Evolutionary conservation across 2,888 invertebrate species (phyloP).

Genomic region (Hipparchia sbordonii): DNA sequence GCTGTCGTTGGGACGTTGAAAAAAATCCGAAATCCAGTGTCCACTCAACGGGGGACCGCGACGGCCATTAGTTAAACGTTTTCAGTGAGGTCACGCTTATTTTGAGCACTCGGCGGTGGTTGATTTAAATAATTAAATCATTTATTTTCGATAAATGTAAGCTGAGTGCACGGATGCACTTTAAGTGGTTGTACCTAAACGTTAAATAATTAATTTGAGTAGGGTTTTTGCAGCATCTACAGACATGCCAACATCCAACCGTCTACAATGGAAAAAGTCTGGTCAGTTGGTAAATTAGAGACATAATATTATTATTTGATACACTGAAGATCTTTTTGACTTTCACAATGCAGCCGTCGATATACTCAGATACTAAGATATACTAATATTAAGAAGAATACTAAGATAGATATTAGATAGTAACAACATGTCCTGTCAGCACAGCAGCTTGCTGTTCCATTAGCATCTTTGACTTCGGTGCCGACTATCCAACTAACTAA

Average conservation of each 20-base stretch:
- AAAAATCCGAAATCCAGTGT: conserved; percentile 42
- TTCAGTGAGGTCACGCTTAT: conserved; percentile 42
- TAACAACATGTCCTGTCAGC: too few species aligned
- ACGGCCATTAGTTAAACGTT: conserved; percentile 44
- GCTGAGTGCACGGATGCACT: conserved; percentile 20
- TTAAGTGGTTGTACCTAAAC: conserved; percentile 3
- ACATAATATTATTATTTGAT: too few species aligned
- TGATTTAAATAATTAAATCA: conserved; percentile 41
- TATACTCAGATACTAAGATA: too few species aligned
- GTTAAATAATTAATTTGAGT: background rate
- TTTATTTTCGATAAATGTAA: conserved; percentile 34
- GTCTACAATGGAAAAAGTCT: too few species aligned
- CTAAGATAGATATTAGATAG: too few species aligned
- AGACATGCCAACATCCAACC: background rate
- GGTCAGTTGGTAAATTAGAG: too few species aligned
- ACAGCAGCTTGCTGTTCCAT: too few species aligned
- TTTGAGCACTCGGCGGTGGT: conserved; percentile 35
- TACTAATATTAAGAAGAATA: too few species aligned
- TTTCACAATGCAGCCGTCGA: too few species aligned
- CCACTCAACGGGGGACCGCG: conserved; percentile 43
- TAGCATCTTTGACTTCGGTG: too few species aligned
- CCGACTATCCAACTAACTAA: too few species aligned
- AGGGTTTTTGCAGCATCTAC: background rate
- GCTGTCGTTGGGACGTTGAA: conserved; percentile 47
- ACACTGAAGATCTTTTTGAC: too few species aligned